Evolutionary conservation across 2,888 invertebrate genomes (phyloP).

Genomic region (Nomada fabriciana): DNA sequence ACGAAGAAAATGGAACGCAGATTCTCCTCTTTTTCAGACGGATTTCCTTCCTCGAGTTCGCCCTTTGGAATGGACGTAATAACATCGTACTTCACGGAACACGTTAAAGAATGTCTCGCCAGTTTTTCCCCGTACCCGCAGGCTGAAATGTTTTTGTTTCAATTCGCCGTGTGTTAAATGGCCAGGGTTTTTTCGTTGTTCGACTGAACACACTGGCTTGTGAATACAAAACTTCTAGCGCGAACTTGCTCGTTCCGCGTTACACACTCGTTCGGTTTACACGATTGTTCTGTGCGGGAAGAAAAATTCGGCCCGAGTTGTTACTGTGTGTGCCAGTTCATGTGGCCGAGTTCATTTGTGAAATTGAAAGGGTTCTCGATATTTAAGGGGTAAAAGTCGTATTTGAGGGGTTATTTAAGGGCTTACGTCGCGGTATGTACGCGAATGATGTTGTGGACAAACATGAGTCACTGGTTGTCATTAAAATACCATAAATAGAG

Average conservation of each 20-base stretch:
- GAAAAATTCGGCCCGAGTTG: background rate
- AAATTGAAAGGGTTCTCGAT: no score
- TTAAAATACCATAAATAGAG: no score
- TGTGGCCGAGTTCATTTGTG: background rate
- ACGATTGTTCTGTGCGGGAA: background rate
- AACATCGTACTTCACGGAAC: conserved; percentile 2
- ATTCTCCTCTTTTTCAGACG: conserved; percentile 19
- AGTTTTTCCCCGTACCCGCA: background rate
- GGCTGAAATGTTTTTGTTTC: conserved; percentile 1
- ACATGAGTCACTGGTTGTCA: no score
- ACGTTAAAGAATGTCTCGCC: conserved; percentile 5
- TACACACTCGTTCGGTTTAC: background rate
- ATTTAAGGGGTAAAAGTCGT: no score
- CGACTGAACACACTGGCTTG: background rate
- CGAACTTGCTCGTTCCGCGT: background rate
- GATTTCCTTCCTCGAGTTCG: conserved; percentile 27
- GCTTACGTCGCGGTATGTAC: no score
- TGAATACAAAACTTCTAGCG: background rate
- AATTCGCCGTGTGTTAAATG: conserved; percentile 7
- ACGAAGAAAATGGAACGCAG: conserved; percentile 31
- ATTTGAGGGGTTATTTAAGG: no score
- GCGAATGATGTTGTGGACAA: no score
- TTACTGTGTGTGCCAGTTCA: no score
- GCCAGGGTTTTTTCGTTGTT: background rate
- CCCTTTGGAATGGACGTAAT: conserved; percentile 17